Base-by-base conservation (phyloP, 1,140 invertebrate genomes). In the Potamilus streckersoni region DNA sequence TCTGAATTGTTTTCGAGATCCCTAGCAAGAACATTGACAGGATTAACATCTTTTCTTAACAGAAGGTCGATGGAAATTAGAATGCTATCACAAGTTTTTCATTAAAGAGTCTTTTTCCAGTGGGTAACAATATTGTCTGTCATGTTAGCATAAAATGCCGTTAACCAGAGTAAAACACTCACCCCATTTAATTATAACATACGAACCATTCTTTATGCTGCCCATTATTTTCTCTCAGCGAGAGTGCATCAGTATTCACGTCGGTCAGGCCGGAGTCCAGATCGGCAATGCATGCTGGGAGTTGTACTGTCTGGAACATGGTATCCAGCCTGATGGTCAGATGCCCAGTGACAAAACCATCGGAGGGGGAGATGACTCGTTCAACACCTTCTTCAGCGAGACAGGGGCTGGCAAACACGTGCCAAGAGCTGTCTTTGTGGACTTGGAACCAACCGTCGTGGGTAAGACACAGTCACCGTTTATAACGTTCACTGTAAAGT, bases 321-420 rank as follows among this genome's bases (percentile, higher is more conserved):
- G 95, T 60, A 96, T 96, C 88, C 94, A 96, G 87, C 95, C 95
- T 60, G 95, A 96, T 90, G 95, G 95, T 5, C 91, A 92, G 80
- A 88, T 89, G 80, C 83, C 84, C 20, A 74, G 74, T 49, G 86
- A 88, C 60, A 82, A 79, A 65, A 81, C 84, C 17, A 80, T 86
- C 64, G 87, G 90, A 12, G 92, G 93, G 31, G 93, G 93, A 58
- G 94, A 95, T 85, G 95, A 95, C 88, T 95, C 94, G n/a, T 96
- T 96, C 90, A 96, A 95, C 87, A 96, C 95, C 15, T 96, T 96
- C 90, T 96, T 96, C 92, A 95, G 94, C 82, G 96, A 97, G 90
- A 97, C 95, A 31, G 94, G 94, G 23, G 90, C 91, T 55, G 92
- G 93, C 0, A 94, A 93, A 83, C 93, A 94, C 81, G 95, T 96